Conservation (phyloP, 1,140 invertebrate species). For the Goniozus legneri region DNA sequence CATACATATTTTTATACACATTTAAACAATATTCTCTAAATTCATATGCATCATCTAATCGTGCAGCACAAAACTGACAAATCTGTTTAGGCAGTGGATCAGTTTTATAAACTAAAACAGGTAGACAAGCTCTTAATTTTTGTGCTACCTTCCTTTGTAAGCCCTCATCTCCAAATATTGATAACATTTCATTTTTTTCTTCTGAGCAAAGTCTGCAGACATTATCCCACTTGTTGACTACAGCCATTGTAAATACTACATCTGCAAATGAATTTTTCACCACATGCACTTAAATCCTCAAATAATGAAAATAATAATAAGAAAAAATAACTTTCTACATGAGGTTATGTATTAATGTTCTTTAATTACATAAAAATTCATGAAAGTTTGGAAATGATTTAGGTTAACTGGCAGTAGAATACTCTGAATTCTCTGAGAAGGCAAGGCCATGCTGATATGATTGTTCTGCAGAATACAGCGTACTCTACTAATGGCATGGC, state of each 20-base stretch:
- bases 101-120: slow-evolving; percentile 40
- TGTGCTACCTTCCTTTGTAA: slow-evolving; percentile 34
- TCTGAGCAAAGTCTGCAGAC: slow-evolving; percentile 41
- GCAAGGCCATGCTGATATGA: too few relatives aligned
- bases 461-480: too few relatives aligned
- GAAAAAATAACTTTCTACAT: too few relatives aligned
- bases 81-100: slow-evolving; percentile 45
- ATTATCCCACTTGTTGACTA: slow-evolving; percentile 29
- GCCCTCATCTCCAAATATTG: slow-evolving; percentile 40
- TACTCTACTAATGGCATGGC: too few relatives aligned
- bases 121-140: slow-evolving; percentile 38
- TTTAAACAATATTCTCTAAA: slow-evolving; percentile 39
- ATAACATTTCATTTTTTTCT: slow-evolving; percentile 37
- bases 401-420: too few relatives aligned
- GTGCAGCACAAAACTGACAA: slow-evolving; percentile 43
- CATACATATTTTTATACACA: slow-evolving; percentile 39
- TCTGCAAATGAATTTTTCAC: too few relatives aligned
- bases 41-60: slow-evolving; percentile 39
- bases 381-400: too few relatives aligned
- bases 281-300: too few relatives aligned
- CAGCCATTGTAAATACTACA: slow-evolving; percentile 20
- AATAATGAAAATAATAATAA: too few relatives aligned
- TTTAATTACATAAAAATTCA: too few relatives aligned
- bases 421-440: too few relatives aligned
- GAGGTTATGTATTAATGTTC: too few relatives aligned